phyloP scores from a whole-genome alignment of 2,113 vertebrate species.

The Hydropotes inermis region DNA sequence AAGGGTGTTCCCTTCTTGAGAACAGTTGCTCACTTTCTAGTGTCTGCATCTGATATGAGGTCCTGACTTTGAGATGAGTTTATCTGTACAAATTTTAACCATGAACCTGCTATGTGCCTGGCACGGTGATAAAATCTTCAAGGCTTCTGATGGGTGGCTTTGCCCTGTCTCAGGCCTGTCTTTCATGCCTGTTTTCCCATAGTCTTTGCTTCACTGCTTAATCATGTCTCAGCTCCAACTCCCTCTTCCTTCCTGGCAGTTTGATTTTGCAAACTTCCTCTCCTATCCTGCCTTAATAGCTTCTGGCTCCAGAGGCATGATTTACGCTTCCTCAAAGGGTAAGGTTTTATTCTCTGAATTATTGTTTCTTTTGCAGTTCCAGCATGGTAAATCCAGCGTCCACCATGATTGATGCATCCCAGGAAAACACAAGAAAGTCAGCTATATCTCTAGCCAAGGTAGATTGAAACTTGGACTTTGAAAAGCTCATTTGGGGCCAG shows the following conservation, averaged over 20 bases:
- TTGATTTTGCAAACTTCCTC: background rate
- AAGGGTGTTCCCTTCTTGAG: background rate
- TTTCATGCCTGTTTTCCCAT: background rate
- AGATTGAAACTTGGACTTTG: constrained; percentile 6
- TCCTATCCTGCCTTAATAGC: background rate
- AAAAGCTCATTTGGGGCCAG: background rate
- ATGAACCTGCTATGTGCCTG: background rate
- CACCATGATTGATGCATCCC: constrained; percentile 42
- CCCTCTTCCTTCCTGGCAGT: background rate
- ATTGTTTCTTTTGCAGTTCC: constrained; percentile 72
- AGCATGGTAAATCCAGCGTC: constrained; percentile 62
- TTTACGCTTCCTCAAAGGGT: background rate
- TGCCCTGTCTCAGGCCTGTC: background rate
- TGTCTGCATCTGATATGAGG: background rate
- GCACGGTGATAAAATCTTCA: background rate
- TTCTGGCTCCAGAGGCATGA: background rate
- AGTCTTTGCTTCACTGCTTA: background rate
- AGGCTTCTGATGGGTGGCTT: background rate
- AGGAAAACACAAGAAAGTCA: constrained; percentile 60
- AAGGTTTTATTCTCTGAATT: constrained; percentile 19
- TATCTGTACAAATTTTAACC: background rate
- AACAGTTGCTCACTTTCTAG: background rate
- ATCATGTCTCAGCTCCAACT: background rate
- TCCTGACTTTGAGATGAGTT: background rate
- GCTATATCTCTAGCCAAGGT: constrained; percentile 78